These are phyloP conservation scores for Polylopha cassiicola DNA, from an alignment of 2,888 invertebrate species.

Conservation along the genomic window DNA sequence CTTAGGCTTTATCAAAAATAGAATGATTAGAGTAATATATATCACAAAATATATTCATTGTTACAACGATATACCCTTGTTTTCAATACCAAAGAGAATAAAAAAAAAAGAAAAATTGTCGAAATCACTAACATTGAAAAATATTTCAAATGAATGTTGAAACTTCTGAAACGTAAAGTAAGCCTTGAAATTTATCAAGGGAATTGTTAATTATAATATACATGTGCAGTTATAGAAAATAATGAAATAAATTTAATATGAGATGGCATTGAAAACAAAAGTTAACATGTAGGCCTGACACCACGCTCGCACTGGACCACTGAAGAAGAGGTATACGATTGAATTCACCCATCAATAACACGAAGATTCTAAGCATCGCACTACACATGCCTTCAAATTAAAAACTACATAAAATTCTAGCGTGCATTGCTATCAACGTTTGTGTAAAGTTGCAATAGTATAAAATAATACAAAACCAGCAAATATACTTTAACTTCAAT, in stretches of 20 bases:
- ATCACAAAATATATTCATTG: conserved; percentile 77
- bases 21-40: conserved; percentile 73
- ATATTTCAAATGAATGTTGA: conserved; percentile 4
- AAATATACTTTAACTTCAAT: too few species aligned
- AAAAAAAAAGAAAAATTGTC: conserved; percentile 6
- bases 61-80: conserved; percentile 59
- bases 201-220: too few species aligned
- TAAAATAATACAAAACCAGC: too few species aligned
- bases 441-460: too few species aligned
- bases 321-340: conserved; percentile 71
- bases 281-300: conserved; percentile 62
- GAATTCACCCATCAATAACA: conserved; percentile 43
- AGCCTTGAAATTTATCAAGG: too few species aligned
- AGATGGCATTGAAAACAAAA: conserved; percentile 66
- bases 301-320: conserved; percentile 63
- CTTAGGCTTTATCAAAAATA: conserved; percentile 76
- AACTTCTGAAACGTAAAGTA: background rate
- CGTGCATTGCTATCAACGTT: too few species aligned
- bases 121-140: conserved; percentile 6
- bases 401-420: background rate
- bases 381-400: conserved; percentile 2
- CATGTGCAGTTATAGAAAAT: too few species aligned
- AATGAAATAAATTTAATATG: conserved; percentile 20
- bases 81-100: conserved; percentile 56
- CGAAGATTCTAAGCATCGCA: background rate